Evolutionary conservation across 2,888 invertebrate species (phyloP).

Genomic region (Crossocerus cetratus): DNA sequence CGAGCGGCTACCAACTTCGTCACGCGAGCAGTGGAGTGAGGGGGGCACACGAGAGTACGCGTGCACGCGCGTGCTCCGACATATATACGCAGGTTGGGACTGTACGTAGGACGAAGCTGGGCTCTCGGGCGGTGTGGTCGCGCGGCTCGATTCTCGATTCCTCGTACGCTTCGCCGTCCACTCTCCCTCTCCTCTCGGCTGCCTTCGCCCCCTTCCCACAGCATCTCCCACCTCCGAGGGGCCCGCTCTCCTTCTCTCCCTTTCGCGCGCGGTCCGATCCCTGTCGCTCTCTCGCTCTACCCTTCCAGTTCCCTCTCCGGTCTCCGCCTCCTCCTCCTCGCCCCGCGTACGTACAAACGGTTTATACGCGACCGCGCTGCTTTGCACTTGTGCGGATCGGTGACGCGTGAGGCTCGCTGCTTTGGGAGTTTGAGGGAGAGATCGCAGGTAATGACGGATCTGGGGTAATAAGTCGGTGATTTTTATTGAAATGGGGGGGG

Average conservation of each 20-base stretch:
- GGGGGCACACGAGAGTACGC: conserved; percentile 19
- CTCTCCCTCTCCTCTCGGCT: background rate
- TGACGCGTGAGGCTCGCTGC: too few species aligned
- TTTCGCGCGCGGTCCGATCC: conserved; percentile 8
- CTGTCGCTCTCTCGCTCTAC: background rate
- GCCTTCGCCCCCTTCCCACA: background rate
- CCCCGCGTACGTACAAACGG: too few species aligned
- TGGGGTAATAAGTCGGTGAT: too few species aligned
- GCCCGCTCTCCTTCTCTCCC: conserved; percentile 11
- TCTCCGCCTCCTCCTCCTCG: conserved; percentile 40
- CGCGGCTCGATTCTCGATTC: too few species aligned
- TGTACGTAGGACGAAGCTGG: conserved; percentile 25
- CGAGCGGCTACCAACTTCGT: too few species aligned
- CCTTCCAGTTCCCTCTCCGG: conserved; percentile 33
- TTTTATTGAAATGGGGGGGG: too few species aligned
- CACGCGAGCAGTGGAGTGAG: background rate
- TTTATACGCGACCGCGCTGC: too few species aligned
- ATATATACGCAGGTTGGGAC: conserved; percentile 41
- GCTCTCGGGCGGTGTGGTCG: too few species aligned
- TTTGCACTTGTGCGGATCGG: background rate
- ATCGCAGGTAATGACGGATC: too few species aligned
- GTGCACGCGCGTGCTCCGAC: conserved; percentile 49
- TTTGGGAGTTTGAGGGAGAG: too few species aligned
- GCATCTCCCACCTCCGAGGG: conserved; percentile 5
- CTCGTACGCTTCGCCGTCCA: conserved; percentile 8